Base-by-base conservation (phyloP, 2,888 invertebrate genomes). In the Caenorhabditis imperialis region DNA sequence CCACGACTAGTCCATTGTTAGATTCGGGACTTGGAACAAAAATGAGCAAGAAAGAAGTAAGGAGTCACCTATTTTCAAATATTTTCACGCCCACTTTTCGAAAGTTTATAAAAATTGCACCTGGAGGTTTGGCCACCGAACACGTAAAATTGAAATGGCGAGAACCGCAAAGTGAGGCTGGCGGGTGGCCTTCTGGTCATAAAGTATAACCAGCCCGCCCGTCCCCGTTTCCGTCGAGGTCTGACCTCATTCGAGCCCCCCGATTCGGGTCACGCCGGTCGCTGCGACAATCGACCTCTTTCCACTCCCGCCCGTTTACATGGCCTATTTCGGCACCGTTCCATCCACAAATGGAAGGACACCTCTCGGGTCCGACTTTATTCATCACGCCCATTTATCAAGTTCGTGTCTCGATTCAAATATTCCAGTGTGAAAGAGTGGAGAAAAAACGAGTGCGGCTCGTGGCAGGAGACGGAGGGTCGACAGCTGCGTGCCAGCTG, bases 161-260 rank as follows among this genome's bases (percentile, higher is more conserved):
- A 27, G 40, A 44, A 38, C 40, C n/a, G 38, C 14, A 4, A 38
- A 10, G 8, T 12, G 20, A 14, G 16, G 35, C 7, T 30, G 30
- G 42, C 22, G 37, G 42, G 23, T 42, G 67, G 67, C 67, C 57
- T 57, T 42, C 51, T 51, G 57, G 67, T 57, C 57, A 67, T 57
- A 67, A 67, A 67, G 57, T 57, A 67, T 57, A 51, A 67, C 67
- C 55, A 65, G 48, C 22, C 38, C 27, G 42, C 22, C 50, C 22
- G 42, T 42, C 57, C 57, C 67, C 47, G 27, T 54, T 53, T 54
- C 38, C 40, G 30, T 51, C 42, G 44, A 48, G 48, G 48, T 48
- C 42, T 67, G 67, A 67, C 67, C 67, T 67, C 57, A 57, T 67
- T 67, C 51, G 67, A 67, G 57, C 67, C 57, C 37, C 18, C 42